Evolutionary conservation across 2,888 invertebrate species (phyloP).

Genomic region (Cacoxenus indagator): DNA sequence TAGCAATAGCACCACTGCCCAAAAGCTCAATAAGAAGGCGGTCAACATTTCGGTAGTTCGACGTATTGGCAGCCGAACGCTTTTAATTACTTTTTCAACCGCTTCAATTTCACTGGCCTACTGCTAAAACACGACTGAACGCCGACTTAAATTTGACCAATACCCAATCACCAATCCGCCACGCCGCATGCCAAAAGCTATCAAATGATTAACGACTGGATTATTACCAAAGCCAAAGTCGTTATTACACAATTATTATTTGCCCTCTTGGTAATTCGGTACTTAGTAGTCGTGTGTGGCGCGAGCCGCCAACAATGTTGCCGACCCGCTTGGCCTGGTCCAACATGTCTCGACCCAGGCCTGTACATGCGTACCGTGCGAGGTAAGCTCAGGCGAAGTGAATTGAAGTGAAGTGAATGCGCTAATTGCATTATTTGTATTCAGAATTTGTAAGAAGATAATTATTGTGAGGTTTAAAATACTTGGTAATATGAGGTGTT

Average conservation of each 20-base stretch:
- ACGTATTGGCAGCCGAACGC: not conserved
- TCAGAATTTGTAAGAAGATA: not conserved
- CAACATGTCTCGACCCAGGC: no score
- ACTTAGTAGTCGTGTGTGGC: not conserved
- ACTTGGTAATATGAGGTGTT: no score
- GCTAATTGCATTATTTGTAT: constrained; percentile 15
- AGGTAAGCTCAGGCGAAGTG: not conserved
- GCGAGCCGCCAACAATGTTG: no score
- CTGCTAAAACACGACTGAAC: not conserved
- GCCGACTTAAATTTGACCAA: not conserved
- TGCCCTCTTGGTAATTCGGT: not conserved
- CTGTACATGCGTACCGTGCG: not conserved
- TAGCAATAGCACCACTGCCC: constrained; percentile 46
- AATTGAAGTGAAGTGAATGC: not conserved
- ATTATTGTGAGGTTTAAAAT: no score
- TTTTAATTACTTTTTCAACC: not conserved
- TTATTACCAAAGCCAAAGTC: not conserved
- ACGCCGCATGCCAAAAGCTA: not conserved
- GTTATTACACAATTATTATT: not conserved
- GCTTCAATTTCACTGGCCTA: not conserved
- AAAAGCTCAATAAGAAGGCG: constrained; percentile 43
- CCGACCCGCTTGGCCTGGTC: no score
- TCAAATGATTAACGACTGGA: not conserved
- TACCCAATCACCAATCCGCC: not conserved
- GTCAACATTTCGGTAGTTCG: constrained; percentile 47